These are phyloP conservation scores for Eurystomus gularis DNA, from an alignment of 2,113 vertebrate species.

Conservation along the genomic window DNA sequence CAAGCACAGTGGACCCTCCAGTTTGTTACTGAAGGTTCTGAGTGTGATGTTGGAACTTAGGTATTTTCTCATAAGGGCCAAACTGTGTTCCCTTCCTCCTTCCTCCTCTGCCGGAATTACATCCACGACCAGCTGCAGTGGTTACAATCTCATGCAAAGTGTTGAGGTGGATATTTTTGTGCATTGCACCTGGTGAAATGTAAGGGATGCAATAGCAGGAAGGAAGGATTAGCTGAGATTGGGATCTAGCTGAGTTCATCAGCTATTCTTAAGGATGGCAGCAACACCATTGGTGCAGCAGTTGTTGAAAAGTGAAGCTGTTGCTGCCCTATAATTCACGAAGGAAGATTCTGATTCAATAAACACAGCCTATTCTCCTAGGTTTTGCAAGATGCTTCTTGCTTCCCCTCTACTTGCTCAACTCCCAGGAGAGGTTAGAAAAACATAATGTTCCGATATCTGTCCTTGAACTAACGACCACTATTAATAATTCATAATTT, in stretches of 20 bases:
- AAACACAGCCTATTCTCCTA: neutral
- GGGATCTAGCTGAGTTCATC: neutral
- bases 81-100: fast-evolving
- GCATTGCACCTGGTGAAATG: neutral
- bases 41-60: neutral
- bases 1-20: neutral
- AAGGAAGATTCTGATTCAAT: neutral
- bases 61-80: neutral
- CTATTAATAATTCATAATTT: neutral
- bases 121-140: neutral
- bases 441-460: neutral
- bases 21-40: neutral
- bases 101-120: fast-evolving
- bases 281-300: neutral
- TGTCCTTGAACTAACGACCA: neutral
- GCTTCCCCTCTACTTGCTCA: neutral
- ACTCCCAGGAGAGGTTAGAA: neutral
- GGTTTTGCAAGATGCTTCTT: neutral
- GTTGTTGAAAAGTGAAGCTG: neutral
- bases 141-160: neutral
- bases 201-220: neutral
- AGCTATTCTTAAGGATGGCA: neutral
- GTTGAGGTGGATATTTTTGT: neutral
- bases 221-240: neutral
- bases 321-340: neutral